Percentiles rank a stretch among this genome's conserved stretches.
Conservation (phyloP, 2,113 vertebrate species). For the Sinocyclocheilus anshuiensis region DNA sequence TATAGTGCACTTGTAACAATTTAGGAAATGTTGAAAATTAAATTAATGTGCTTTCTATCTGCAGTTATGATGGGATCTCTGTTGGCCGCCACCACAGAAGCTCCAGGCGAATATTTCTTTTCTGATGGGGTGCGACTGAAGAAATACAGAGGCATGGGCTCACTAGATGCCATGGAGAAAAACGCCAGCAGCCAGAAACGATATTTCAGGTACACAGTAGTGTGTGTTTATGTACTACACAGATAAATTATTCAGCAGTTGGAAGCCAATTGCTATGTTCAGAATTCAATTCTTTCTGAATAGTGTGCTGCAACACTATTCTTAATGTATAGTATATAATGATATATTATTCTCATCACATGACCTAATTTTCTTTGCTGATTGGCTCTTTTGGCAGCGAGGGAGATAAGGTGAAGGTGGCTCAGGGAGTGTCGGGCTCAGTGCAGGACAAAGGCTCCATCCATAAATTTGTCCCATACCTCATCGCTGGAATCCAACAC, state of each 20-base stretch:
- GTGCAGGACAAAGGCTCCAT: slow-evolving; percentile 94
- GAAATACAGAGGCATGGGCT: slow-evolving; percentile 95
- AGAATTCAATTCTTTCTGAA: neutral
- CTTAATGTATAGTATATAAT: neutral
- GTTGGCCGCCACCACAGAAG: slow-evolving; percentile 88
- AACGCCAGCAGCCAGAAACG: slow-evolving; percentile 89
- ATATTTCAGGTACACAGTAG: slow-evolving; percentile 81
- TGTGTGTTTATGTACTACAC: neutral
- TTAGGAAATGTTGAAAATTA: neutral
- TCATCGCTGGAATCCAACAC: slow-evolving; percentile 91
- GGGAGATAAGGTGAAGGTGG: slow-evolving; percentile 89
- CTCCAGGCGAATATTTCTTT: slow-evolving; percentile 92
- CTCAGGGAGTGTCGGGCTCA: slow-evolving; percentile 89
- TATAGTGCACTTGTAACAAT: neutral
- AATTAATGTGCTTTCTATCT: neutral
- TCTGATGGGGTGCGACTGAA: slow-evolving; percentile 90
- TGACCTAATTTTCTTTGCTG: neutral
- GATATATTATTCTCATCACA: neutral
- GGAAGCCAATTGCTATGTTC: neutral
- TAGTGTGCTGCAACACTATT: neutral
- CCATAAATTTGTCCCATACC: slow-evolving; percentile 90
- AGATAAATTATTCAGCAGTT: neutral
- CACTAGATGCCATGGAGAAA: slow-evolving; percentile 91
- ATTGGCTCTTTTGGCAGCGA: slow-evolving; percentile 72
- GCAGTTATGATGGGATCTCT: slow-evolving; percentile 95